Base-by-base conservation (phyloP, 2,113 vertebrate species). In the Mesocricetus auratus region DNA sequence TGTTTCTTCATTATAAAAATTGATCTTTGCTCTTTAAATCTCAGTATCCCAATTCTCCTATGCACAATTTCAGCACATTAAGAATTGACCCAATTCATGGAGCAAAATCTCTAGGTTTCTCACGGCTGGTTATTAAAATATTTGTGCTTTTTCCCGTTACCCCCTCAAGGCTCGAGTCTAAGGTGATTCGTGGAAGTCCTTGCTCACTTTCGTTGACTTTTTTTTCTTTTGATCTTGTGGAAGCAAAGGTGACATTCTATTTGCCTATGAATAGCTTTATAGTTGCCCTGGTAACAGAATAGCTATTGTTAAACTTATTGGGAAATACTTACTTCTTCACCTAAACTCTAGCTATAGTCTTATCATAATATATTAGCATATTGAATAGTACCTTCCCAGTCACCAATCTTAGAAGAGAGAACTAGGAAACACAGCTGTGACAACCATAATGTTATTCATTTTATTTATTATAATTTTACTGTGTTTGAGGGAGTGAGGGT, bases 1-100 rank as follows among this genome's bases (percentile, higher is more conserved):
- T 89, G 3, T 53, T 58, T 87, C 31, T 94, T 92, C n/a, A 69
- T 15, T 62, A 24, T 56, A 90, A 86, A 94, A 94, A 68, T 29
- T 47, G 12, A 56, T 78, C 13, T 83, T 42, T 88, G 42, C 22
- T 86, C 19, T 47, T 39, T 74, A 77, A 86, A 60, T 77, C 60
- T 92, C 62, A 60, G 10, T 53, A 8, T 1, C 79, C 78, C 47
- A 71, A 4, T 11, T 75, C 31, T 66, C 29, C 4, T 39, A 26
- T 64, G 7, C 29, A 42, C 4, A 45, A 39, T 39, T 93, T 77
- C 3, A 26, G 93, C 26, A 21, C 11, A 60, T 69, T 94, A n/a
- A 75, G 21, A 77, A 64, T 77, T 78, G 47, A 75, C 26, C 13
- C 3, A 86, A 53, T 42, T 58, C 19, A 26, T 78, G 29, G 26